Evolutionary conservation across 2,797 vertebrate genomes (phyloP), one percentile per base, ranked within the genome.

Genomic region (Hafferia zeledoni): DNA sequence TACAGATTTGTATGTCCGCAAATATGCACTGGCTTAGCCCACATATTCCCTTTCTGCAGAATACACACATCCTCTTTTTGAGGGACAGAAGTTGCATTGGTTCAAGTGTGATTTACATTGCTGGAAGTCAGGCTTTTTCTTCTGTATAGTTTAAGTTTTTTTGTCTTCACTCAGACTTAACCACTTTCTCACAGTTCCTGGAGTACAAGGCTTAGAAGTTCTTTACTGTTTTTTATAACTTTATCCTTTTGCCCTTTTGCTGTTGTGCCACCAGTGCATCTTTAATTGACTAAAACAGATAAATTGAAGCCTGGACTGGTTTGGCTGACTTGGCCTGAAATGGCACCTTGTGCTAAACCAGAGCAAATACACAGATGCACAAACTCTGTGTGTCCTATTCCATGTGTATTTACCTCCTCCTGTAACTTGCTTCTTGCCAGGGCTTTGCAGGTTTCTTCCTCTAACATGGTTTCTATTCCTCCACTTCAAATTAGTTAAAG

Each of bases 311-410:
- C 11, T 43, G 0, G 13, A 30, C 59, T 79, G 44, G 11, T 79
- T 80, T 68, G 61, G 37, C 57, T 68, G 81, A 53, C 55, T 35
- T 35, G 55, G 5, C 61, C 90, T 93, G 41, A 57, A 92, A 19
- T 5, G 44, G 10, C 15, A 23, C 16, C 19, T 77, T 37, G 2
- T 71, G 52, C 50, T 83, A 47, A 82, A 68, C 15, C 49, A 69
- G 64, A 69, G 47, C 50, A 74, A 68, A 13, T 11, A 13, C 0
- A 0, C 41, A 17, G n/a, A 5, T 49, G 16, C 27, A 25, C 53
- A 65, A 43, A n/a, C 25, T 7, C 43, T 2, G 1, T 5, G 3
- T 39, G 28, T 41, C 44, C 53, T 19, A 2, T 39, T 71, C 71
- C 13, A 5, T 2, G 2, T 14, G 0, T 4, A 44, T 0, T 47